Conservation (phyloP, 64 coral and sea anemone genomes). For the Porites lutea region DNA sequence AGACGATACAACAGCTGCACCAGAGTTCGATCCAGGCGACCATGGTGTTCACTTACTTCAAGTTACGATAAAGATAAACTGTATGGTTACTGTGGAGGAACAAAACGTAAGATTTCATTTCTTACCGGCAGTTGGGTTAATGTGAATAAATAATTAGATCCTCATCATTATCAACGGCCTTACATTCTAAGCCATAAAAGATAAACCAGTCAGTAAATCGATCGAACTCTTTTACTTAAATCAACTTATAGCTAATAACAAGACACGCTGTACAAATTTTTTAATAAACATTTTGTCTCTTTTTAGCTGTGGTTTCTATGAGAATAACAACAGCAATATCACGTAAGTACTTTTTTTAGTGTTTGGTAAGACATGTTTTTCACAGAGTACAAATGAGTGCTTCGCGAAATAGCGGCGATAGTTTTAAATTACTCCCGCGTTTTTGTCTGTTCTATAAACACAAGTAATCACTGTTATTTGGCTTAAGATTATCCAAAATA, state of each 20-base stretch:
- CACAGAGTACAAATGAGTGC: no score
- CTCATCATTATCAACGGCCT: no score
- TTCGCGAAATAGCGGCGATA: no score
- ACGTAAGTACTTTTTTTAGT: not conserved
- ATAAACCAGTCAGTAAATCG: no score
- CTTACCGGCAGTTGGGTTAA: not conserved
- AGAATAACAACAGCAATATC: not conserved
- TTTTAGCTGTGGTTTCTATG: not conserved
- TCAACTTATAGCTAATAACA: not conserved
- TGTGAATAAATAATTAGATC: no score
- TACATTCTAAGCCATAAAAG: no score
- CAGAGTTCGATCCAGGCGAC: not conserved
- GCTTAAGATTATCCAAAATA: no score
- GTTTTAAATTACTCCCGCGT: no score
- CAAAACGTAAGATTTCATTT: not conserved
- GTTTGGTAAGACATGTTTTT: no score
- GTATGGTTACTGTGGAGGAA: conserved; percentile 40
- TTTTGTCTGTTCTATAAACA: no score
- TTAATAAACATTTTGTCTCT: not conserved
- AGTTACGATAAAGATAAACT: conserved; percentile 51
- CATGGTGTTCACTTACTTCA: conserved; percentile 47
- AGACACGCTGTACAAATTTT: no score
- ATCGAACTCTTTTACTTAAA: not conserved
- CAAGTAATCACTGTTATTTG: no score
- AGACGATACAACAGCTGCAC: conserved; percentile 27